Base-by-base conservation (phyloP, 30 jellyfish, hydroid and myxozoan species). In the Clytia hemisphaerica region DNA sequence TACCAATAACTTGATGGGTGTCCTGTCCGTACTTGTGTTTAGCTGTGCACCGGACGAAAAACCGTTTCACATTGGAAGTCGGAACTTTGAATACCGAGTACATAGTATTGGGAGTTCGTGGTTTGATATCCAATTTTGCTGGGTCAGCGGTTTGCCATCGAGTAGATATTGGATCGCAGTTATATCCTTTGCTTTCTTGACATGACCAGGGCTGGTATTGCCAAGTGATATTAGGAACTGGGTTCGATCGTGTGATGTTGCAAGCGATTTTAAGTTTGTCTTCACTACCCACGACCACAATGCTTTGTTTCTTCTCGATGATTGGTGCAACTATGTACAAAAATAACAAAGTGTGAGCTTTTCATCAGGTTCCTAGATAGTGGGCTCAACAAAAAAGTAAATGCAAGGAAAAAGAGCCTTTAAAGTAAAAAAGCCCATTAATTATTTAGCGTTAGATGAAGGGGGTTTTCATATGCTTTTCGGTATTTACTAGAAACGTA, bases 121-220 rank as follows among this genome's bases (percentile, higher is more conserved):
- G 63, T 32, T 21, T 37, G 16, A 65, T 37, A 36, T 65, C 72
- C 7, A 3, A 57, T n/a, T 5, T 57, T 37, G 67, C 49, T 35
- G 61, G 67, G 9, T 2, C 22, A n/a, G 42, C 78, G 6, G 19
- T 37, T 45, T 45, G 61, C 78, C 78, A 65, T 18, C 44, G 15
- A n/a, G 78, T 1, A 2, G 34, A 12, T 35, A 65, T 32, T 21
- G 78, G 78, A 5, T 35, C 72, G 34, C 78, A 65, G 19, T 65
- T 48, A 44, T 27, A 36, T 16, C 61, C 61, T 1, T 35, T 45
- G 6, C 71, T 4, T 6, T 77, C 45, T n/a, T 71, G 12, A 37
- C 95, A 83, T 2, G 88, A 67, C 95, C 95, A 83, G 1, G 82
- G 71, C 47, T 83, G 95, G 46, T 38, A 67, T 19, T 54, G 51